phyloP scores from a whole-genome alignment of 1,140 invertebrate genomes.

The Magallana ariakensis region DNA sequence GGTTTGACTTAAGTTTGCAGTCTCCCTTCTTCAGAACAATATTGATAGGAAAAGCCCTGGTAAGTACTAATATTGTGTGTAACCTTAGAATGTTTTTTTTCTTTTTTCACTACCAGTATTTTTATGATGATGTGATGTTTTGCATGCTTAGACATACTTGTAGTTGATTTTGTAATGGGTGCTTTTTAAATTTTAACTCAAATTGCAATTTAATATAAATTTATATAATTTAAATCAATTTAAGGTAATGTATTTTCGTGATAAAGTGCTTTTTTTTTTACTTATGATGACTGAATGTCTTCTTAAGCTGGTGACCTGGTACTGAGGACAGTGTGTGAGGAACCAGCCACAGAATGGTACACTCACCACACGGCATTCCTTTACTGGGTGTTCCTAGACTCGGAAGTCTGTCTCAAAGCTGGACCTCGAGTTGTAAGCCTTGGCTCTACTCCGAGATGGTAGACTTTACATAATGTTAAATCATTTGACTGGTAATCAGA shows the following conservation, averaged over 20 bases:
- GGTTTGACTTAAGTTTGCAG: background rate
- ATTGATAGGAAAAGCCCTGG: background rate
- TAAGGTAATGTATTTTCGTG: no score
- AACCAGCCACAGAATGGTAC: conserved; percentile 35
- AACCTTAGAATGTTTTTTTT: background rate
- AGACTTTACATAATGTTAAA: no score
- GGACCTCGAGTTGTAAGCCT: conserved; percentile 42
- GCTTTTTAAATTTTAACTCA: no score
- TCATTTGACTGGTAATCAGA: no score
- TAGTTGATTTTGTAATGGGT: no score
- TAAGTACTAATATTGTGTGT: background rate
- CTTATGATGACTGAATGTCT: no score
- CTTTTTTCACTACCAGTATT: background rate
- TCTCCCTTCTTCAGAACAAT: conserved; percentile 23
- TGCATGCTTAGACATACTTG: no score
- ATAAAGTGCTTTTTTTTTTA: no score
- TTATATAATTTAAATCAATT: no score
- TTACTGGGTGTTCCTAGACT: conserved; percentile 46
- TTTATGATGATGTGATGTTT: background rate
- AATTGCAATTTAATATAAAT: no score
- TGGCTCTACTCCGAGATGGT: no score
- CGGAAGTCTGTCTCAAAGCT: conserved; percentile 33
- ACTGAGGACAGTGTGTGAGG: background rate
- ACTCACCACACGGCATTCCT: conserved; percentile 50
- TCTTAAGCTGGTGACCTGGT: conserved; percentile 3